phyloP scores from a whole-genome alignment of 1,140 invertebrate genomes.

The Schlechtendalia chinensis region DNA sequence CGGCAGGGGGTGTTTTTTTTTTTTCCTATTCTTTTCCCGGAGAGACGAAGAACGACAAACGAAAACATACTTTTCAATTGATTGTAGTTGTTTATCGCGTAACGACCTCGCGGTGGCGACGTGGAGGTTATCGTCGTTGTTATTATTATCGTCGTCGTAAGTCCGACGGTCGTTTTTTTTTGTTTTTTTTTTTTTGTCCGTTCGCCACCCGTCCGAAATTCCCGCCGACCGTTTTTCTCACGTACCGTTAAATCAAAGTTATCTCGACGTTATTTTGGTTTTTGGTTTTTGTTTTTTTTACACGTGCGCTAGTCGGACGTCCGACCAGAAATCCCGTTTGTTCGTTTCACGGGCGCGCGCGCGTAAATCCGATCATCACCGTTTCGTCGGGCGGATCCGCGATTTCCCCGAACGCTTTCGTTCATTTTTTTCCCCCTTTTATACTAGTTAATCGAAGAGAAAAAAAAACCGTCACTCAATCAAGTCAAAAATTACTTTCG shows the following conservation, averaged over 20 bases:
- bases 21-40: background rate
- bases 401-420: too few species aligned
- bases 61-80: constrained; percentile 41
- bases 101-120: constrained; percentile 11
- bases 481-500: too few species aligned
- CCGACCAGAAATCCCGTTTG: constrained; percentile 16
- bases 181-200: background rate
- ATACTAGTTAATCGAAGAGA: too few species aligned
- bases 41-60: too few species aligned
- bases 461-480: too few species aligned
- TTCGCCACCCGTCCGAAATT: background rate
- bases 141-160: too few species aligned
- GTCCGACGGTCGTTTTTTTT: background rate
- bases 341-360: background rate
- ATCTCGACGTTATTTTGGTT: background rate
- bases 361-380: background rate
- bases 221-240: background rate
- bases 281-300: background rate
- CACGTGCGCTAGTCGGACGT: background rate
- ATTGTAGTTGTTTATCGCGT: constrained; percentile 48
- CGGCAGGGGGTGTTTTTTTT: background rate
- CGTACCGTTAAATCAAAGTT: constrained; percentile 47
- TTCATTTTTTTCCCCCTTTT: too few species aligned
- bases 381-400: background rate
- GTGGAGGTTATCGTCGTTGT: too few species aligned